Base-by-base conservation (phyloP, 1,140 invertebrate genomes). In the Drosophila ironensis region DNA sequence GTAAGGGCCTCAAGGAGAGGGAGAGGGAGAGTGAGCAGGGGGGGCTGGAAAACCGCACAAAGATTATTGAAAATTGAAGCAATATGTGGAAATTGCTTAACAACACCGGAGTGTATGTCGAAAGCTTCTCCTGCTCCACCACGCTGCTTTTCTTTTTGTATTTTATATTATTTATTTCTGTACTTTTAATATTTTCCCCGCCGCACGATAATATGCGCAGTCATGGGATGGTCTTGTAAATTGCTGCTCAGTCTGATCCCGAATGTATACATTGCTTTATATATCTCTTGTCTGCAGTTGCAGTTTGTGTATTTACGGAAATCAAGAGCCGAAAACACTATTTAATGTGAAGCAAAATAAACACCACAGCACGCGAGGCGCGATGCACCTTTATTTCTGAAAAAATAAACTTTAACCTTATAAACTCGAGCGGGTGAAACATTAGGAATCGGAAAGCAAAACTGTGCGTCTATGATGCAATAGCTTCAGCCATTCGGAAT, bases 51-150 rank as follows among this genome's bases (percentile, higher is more conserved):
- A 76, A 59, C 56, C 50, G 51, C 77, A 67, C 22, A 19, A 25
- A 75, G 68, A 41, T 77, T 81, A 84, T 82, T 82, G 73, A 73
- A 82, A 77, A 77, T 69, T 59, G 28, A 77, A 76, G 48, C 68
- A 77, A 77, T 69, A 66, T 52, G 69, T 82, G 73, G 57, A 84
- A 74, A 71, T 66, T 70, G 64, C 63, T 73, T 80, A 71, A 67
- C 73, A 56, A 42, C 64, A 54, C 16, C 51, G 25, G 71, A 81
- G 53, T 61, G 66, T 59, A 57, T 56, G 67, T 69, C 40, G 54
- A 70, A 59, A 69, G 64, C 45, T 6, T n/a, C 42, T 24, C 28
- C 27, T 7, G 27, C 42, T 47, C 20, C 57, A 28, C 24, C 56
- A n/a, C 35, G 22, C 25, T n/a, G 37, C 52, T 57, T 37, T 59